Base-by-base conservation (phyloP, 1,140 invertebrate species). In the Heliconius melpomene region DNA sequence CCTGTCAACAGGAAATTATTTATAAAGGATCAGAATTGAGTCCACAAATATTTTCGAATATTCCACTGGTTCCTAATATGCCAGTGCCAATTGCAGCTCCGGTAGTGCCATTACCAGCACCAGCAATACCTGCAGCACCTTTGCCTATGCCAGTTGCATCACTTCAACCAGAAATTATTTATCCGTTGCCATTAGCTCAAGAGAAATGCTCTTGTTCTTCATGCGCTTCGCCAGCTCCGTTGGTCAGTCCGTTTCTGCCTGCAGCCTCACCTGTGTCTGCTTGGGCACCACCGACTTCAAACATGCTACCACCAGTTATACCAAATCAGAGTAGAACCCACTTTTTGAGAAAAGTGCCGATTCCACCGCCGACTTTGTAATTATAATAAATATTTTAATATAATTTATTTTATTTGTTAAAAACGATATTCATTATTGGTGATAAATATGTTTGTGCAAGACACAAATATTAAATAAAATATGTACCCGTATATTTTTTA, bases 271-370 rank as follows among this genome's bases (percentile, higher is more conserved):
- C 91, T 0, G 79, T 91, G 0, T 92, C 90, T 0, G 82, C 87
- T 0, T 79, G 84, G 72, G 72, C 87, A 13, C 83, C 87, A 5
- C 79, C 84, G 3, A 81, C 83, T n/a, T 85, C 85, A 1, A 86
- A 79, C 26, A n/a, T 86, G 7, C 50, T 84, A 26, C 83, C 87
- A 8, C 86, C 91, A 20, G 80, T 84, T 1, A 78, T 74, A 5
- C 84, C 87, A 2, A 82, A 66, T 9, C 80, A 86, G 77, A 72
- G 81, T 0, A 81, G 85, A 38, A 85, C 83, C 23, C 85, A 89
- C n/a, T 89, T 86, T 70, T 78, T 90, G 72, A 82, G 89, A 36
- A 90, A 89, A 80, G 85, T 90, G 57, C 88, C 88, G 2, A 89
- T 90, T 32, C 89, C 89, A 11, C 89, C 89, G 6, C 89, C 88